Evolutionary conservation across 2,888 invertebrate species (phyloP).

Genomic region (Plutella xylostella): DNA sequence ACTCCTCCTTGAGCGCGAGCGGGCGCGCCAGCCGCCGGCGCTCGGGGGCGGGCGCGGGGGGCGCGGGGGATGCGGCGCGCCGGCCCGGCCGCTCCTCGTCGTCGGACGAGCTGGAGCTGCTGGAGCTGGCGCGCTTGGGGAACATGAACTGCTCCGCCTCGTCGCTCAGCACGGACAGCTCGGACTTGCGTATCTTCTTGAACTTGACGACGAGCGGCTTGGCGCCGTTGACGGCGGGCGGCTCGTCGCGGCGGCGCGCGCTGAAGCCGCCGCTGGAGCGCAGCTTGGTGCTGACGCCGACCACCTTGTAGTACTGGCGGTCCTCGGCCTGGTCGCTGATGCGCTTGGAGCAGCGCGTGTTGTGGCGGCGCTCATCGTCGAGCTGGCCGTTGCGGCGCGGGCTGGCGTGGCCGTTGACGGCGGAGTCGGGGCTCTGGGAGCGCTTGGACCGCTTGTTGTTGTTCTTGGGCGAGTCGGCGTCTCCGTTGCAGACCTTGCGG

Average conservation of each 20-base stretch:
- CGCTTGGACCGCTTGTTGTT: slow-evolving; percentile 35
- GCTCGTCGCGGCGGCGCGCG: slow-evolving; percentile 38
- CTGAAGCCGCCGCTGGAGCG: slow-evolving; percentile 69
- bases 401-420: slow-evolving; percentile 34
- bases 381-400: slow-evolving; percentile 40
- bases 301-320: slow-evolving; percentile 77
- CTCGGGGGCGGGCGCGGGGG: slow-evolving; percentile 32
- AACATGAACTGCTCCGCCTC: slow-evolving; percentile 92
- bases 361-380: slow-evolving; percentile 42
- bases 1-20: slow-evolving; percentile 54
- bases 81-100: slow-evolving; percentile 62
- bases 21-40: slow-evolving; percentile 48
- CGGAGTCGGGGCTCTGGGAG: slow-evolving; percentile 42
- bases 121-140: slow-evolving; percentile 74
- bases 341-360: slow-evolving; percentile 43
- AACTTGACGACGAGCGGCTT: slow-evolving; percentile 78
- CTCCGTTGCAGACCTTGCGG: slow-evolving; percentile 52
- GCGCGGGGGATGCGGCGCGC: slow-evolving; percentile 50
- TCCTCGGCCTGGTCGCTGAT: slow-evolving; percentile 28
- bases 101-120: slow-evolving; percentile 65
- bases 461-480: slow-evolving; percentile 29
- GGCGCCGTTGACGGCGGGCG: slow-evolving; percentile 65
- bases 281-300: slow-evolving; percentile 76
- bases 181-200: slow-evolving; percentile 78
- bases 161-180: slow-evolving; percentile 80